Base-by-base conservation (phyloP, 2,797 vertebrate species). In the Heteromormyrus szaboi region DNA sequence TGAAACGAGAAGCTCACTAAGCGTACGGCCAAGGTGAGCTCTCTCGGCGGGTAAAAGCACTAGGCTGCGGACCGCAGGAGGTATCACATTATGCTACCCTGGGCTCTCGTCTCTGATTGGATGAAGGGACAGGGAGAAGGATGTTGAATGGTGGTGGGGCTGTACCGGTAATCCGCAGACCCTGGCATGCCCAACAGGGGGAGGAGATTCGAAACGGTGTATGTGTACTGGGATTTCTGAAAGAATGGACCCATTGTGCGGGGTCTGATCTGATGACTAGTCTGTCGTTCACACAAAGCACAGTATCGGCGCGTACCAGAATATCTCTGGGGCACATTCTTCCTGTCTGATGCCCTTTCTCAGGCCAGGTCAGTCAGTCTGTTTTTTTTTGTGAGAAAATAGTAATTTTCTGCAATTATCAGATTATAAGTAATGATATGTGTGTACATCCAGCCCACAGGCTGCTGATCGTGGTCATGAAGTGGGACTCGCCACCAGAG, bases 81-180 rank as follows among this genome's bases (percentile, higher is more conserved):
- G 96, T 96, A 94, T 96, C 95, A 92, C 91, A 87, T 96, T 96
- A 95, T 95, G 94, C 92, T 93, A 93, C 94, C 93, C 94, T 92
- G 91, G 91, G 92, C 90, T 92, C 89, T 81, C 84, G 59, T 2
- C 88, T 93, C 90, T 92, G 90, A 96, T 95, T 95, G 95, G 96
- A 88, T 90, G 9, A 89, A 59, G 14, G 53, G 65, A 87, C 22
- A 37, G 6, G 85, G 85, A 25, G 59, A 29, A 68, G 48, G 92
- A 90, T 81, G 79, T 90, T 92, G 93, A 93, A 7, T 44, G 17
- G 93, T 93, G 94, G 93, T 90, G 93, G 94, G 94, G 94, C 93
- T 94, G 59, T 91, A 91, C 83, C 89, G 91, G 92, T 95, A 94
- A 95, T 94, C 94, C 93, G 93, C 93, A 93, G 93, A 92, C 89